These are phyloP conservation scores for Apostichopus californicus DNA, from an alignment of 35 echinoderm and acorn worm species.

Conservation along the genomic window DNA sequence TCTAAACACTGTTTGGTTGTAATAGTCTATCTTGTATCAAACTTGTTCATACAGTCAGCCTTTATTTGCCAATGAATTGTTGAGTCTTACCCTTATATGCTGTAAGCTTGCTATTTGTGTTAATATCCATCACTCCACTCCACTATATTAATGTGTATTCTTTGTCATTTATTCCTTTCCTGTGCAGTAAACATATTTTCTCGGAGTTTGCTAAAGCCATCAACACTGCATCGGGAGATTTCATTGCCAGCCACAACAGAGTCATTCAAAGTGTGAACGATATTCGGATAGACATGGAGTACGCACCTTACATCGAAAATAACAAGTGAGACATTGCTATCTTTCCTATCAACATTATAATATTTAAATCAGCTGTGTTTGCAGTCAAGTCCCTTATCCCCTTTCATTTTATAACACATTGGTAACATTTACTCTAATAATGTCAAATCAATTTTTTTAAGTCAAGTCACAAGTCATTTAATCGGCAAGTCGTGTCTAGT, in stretches of 20 bases:
- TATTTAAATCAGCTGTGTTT: too few relatives aligned
- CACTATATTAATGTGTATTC: neutral
- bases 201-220: constrained; percentile 52
- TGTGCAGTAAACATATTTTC: constrained; percentile 72
- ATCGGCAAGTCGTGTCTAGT: too few relatives aligned
- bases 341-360: too few relatives aligned
- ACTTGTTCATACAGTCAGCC: too few relatives aligned
- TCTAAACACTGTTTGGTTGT: too few relatives aligned
- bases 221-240: constrained; percentile 68
- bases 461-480: too few relatives aligned
- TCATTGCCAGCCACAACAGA: constrained; percentile 59
- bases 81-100: neutral
- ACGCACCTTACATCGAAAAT: constrained; percentile 77
- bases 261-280: constrained; percentile 80
- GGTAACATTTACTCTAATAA: too few relatives aligned
- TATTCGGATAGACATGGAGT: constrained; percentile 86
- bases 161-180: constrained; percentile 4
- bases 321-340: constrained; percentile 70
- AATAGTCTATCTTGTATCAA: too few relatives aligned
- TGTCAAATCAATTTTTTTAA: too few relatives aligned
- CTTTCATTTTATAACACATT: too few relatives aligned
- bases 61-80: too few relatives aligned
- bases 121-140: neutral
- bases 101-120: neutral
- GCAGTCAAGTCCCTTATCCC: too few relatives aligned